phyloP scores from a whole-genome alignment of 2,113 vertebrate species.

The Ochotona princeps region DNA sequence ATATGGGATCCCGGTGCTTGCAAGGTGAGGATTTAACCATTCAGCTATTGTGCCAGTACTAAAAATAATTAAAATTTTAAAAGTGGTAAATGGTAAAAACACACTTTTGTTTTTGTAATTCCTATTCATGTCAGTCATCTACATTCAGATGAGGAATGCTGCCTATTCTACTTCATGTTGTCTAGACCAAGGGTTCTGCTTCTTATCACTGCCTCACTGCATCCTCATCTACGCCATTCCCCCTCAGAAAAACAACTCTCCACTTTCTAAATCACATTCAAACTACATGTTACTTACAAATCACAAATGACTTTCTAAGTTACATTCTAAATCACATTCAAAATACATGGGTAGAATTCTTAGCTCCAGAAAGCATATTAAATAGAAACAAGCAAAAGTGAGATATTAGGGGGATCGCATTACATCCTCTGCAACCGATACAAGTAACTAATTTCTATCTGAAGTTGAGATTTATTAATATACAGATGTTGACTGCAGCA shows the following conservation, averaged over 20 bases:
- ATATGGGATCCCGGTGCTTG: no score
- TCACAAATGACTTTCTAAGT: no score
- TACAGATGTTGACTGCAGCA: background rate
- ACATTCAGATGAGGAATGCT: conserved; percentile 8
- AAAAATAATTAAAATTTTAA: background rate
- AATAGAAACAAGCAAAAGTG: background rate
- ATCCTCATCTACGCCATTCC: background rate
- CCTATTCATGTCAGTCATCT: background rate
- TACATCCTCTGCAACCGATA: background rate
- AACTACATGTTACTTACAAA: no score
- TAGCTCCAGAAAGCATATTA: background rate
- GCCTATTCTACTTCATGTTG: background rate
- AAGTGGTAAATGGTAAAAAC: background rate
- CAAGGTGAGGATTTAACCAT: no score
- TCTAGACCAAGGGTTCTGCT: conserved; percentile 12
- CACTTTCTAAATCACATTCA: conserved; percentile 22
- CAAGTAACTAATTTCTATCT: background rate
- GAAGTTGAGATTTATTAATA: background rate
- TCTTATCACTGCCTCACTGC: conserved; percentile 34
- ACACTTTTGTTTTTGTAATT: conserved; percentile 36
- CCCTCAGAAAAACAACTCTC: background rate
- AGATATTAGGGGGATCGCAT: background rate
- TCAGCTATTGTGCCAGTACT: no score
- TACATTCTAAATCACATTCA: no score
- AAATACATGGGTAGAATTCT: conserved; percentile 10